Percentiles rank a stretch among this genome's conserved stretches.
phyloP scores from a whole-genome alignment of 1,140 invertebrate species.

The Drosophila trapezifrons region DNA sequence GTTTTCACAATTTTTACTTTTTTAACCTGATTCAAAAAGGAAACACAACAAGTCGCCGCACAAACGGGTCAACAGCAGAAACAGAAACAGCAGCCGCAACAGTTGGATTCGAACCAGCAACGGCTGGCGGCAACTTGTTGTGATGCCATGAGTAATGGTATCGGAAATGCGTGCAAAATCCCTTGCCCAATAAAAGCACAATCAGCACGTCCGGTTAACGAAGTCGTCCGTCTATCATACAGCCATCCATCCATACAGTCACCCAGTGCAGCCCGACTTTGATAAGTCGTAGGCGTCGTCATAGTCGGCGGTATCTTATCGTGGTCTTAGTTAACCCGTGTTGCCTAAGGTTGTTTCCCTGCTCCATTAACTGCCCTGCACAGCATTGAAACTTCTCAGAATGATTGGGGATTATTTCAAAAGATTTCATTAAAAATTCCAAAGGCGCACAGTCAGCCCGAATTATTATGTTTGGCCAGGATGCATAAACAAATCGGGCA shows the following conservation, averaged over 20 bases:
- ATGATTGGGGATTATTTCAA: conserved; percentile 15
- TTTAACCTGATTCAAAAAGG: conserved; percentile 75
- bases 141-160: conserved; percentile 58
- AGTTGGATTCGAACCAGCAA: conserved; percentile 7
- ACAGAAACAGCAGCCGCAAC: conserved; percentile 8
- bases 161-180: conserved; percentile 74
- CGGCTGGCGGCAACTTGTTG: conserved; percentile 46
- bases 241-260: conserved; percentile 11
- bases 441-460: conserved; percentile 5
- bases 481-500: conserved; percentile 52
- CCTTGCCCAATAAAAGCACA: conserved; percentile 46
- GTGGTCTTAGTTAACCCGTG: conserved; percentile 56
- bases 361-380: conserved; percentile 1
- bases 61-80: conserved; percentile 60
- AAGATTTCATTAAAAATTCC: conserved; percentile 44
- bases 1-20: conserved; percentile 70
- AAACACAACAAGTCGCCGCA: conserved; percentile 47
- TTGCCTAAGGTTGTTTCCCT: conserved; percentile 28
- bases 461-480: conserved; percentile 50
- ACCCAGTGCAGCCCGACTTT: conserved; percentile 25
- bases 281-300: conserved; percentile 66
- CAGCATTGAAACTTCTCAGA: conserved; percentile 45
- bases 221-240: conserved; percentile 3
- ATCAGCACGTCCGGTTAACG: conserved; percentile 56
- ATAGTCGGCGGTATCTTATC: conserved; percentile 68